Evolutionary conservation across 2,888 invertebrate species (phyloP), one percentile per base, ranked within the genome.

Genomic region (Dione vanillae): DNA sequence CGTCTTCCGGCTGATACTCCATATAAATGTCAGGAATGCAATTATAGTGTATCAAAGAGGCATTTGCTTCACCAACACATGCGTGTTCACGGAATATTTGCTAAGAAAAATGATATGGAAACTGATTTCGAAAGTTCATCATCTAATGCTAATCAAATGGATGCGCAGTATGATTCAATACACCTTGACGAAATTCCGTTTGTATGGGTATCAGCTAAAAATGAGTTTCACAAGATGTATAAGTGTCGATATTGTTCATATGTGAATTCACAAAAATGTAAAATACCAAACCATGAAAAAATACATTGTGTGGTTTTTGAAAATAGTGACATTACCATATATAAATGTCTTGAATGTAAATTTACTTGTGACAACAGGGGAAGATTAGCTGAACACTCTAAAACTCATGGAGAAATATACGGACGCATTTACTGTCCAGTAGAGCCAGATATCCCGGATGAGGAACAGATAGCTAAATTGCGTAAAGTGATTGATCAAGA

Each of bases 201-300:
- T 66, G 96, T 97, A 6, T 97, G 97, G 96, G 96, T 96, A 0
- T 96, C 96, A 0, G 95, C 95, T 49, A 95, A 95, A 73, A 96
- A 95, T 14, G 95, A 95, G 67, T 95, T 96, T 72, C 95, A 95
- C 65, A 97, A 97, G 89, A 96, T 97, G 95, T 96, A 96, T 84
- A 96, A 97, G 83, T 98, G 98, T 83, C 94, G 96, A 41, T 96
- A 95, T 83, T 98, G 98, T 83, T 97, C 97, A 0, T 97, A 97
- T 84, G 96, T 97, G 14, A 97, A 97, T 82, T 94, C 96, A n/a
- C 94, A 97, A 64, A 95, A 96, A 80, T 95, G 96, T 56, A 97
- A 97, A 85, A 96, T 98, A 71, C 95, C 95, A 41, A 96, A 97
- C 79, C 98, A 98, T 86, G 97, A 97, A 85, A 95, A 96, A 83